Conservation (phyloP, 2,113 vertebrate genomes). For the Typhlomys cinereus region DNA sequence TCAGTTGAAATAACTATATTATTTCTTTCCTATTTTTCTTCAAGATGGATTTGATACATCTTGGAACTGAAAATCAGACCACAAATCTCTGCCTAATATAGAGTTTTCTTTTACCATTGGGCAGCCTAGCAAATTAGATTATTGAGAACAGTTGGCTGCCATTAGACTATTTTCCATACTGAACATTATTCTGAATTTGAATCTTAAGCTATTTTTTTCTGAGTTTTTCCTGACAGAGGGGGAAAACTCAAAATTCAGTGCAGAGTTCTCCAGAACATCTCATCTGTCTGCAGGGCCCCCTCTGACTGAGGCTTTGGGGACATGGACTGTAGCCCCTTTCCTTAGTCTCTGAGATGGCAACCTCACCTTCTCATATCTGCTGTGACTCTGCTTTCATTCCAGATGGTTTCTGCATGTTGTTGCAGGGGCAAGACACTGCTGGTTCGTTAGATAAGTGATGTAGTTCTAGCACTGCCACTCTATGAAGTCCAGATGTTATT, state of each 20-base stretch:
- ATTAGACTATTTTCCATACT: conserved; percentile 30
- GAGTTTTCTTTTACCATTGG: not conserved
- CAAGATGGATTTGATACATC: not conserved
- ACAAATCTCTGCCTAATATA: conserved; percentile 16
- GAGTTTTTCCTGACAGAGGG: not conserved
- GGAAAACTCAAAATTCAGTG: not conserved
- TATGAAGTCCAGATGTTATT: not conserved
- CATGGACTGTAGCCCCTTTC: not conserved
- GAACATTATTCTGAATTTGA: conserved; percentile 35
- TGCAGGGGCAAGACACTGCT: not conserved
- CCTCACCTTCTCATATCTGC: not conserved
- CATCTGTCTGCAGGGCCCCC: not conserved
- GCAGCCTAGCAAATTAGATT: conserved; percentile 14
- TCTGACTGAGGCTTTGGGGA: not conserved
- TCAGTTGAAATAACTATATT: not conserved
- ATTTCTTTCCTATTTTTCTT: conserved; percentile 20
- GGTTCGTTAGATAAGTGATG: not conserved
- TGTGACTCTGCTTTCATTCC: not conserved
- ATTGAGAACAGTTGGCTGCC: not conserved
- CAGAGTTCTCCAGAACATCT: not conserved
- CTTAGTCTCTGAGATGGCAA: not conserved
- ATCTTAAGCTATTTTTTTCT: conserved; percentile 21
- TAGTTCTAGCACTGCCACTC: not conserved
- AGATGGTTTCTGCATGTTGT: not conserved
- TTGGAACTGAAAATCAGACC: conserved; percentile 12